phyloP scores from a whole-genome alignment of 2,797 vertebrate genomes.

The Syndactyla subalaris region DNA sequence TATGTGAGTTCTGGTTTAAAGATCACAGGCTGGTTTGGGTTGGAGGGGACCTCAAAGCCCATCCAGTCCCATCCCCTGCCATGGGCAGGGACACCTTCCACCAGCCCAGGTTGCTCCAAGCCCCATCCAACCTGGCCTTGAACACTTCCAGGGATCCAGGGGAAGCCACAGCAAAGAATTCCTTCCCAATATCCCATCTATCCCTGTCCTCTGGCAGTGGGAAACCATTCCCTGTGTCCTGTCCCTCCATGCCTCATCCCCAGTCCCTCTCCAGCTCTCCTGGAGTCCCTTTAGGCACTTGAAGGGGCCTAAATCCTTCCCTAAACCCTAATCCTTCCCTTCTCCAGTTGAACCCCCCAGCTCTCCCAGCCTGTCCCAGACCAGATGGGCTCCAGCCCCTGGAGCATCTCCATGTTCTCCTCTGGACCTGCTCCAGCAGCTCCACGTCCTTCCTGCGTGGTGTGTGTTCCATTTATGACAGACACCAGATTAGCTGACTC shows the following conservation, averaged over 20 bases:
- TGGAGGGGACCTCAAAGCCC: not conserved
- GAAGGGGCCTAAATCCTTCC: too few relatives aligned
- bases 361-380: not conserved
- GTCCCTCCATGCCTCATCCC: not conserved
- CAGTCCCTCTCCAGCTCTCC: not conserved
- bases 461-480: not conserved
- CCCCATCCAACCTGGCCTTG: not conserved
- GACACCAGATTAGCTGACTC: not conserved
- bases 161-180: not conserved
- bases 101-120: not conserved
- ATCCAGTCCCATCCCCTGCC: not conserved
- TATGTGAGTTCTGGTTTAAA: not conserved
- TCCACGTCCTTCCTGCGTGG: not conserved
- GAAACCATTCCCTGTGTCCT: not conserved
- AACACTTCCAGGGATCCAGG: not conserved
- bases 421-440: not conserved
- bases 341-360: not conserved
- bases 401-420: not conserved
- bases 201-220: too few relatives aligned
- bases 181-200: too few relatives aligned
- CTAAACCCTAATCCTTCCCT: too few relatives aligned
- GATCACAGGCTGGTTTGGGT: accelerated
- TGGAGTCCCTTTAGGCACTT: not conserved
- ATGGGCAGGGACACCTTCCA: not conserved
- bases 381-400: not conserved